A percentile compares a stretch with the other conserved stretches of the same genome.
phyloP scores from a whole-genome alignment of 1,140 invertebrate genomes.

The Homalodisca vitripennis region DNA sequence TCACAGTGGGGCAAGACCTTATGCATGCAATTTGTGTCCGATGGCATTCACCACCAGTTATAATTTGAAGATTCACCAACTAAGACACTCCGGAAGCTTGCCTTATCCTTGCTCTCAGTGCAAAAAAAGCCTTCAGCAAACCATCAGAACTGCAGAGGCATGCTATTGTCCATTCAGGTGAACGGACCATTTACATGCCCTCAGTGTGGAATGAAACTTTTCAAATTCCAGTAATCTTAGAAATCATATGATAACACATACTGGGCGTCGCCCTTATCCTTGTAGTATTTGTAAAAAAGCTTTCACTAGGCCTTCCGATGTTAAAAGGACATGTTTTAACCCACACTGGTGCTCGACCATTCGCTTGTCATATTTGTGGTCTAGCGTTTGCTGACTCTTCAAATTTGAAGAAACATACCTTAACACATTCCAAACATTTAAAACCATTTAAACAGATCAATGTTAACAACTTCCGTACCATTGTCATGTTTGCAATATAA shows the following conservation, averaged over 20 bases:
- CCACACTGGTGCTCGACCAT: constrained; percentile 41
- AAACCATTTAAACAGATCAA: not conserved
- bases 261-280: constrained; percentile 62
- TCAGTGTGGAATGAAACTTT: constrained; percentile 58
- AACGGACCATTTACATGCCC: constrained; percentile 72
- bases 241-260: constrained; percentile 61
- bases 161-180: constrained; percentile 49
- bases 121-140: constrained; percentile 51
- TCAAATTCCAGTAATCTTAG: constrained; percentile 52
- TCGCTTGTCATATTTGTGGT: constrained; percentile 40
- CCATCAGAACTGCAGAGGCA: constrained; percentile 41
- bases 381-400: constrained; percentile 40
- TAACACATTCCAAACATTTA: constrained; percentile 38
- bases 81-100: constrained; percentile 53
- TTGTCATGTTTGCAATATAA: constrained; percentile 23
- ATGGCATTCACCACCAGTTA: constrained; percentile 46
- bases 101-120: constrained; percentile 59
- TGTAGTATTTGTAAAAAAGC: constrained; percentile 59
- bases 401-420: constrained; percentile 41
- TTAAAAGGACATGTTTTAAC: constrained; percentile 55
- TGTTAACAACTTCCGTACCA: not conserved
- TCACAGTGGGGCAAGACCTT: constrained; percentile 72
- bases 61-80: constrained; percentile 48
- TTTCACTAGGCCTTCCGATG: constrained; percentile 61
- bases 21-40: constrained; percentile 48